Conservation (phyloP, 2,113 vertebrate species). For the Notarius quadriscutis region DNA sequence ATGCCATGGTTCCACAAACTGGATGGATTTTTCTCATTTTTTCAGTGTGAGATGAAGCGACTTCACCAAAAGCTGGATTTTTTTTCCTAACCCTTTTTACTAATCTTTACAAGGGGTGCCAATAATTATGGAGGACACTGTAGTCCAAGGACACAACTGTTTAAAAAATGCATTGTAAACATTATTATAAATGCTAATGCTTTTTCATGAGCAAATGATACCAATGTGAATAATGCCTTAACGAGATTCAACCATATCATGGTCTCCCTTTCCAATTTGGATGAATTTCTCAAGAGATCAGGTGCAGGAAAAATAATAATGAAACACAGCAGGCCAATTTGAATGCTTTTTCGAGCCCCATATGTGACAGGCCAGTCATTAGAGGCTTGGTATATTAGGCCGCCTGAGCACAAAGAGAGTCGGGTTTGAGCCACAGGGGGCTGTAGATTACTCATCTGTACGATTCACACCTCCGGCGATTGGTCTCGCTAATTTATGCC, state of each 20-base stretch:
- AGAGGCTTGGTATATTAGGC: conserved; percentile 16
- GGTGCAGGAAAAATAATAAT: not conserved
- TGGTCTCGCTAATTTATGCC: conserved; percentile 31
- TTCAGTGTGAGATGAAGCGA: too few relatives aligned
- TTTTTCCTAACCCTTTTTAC: too few relatives aligned
- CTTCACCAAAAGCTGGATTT: too few relatives aligned
- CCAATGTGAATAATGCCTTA: not conserved
- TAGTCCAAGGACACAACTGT: not conserved
- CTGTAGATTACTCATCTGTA: conserved; percentile 29
- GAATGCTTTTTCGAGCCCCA: not conserved
- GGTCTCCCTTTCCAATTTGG: not conserved
- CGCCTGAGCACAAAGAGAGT: not conserved
- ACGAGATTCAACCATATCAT: not conserved
- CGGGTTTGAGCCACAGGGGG: conserved; percentile 1
- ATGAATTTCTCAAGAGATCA: conserved; percentile 3
- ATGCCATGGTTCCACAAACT: too few relatives aligned
- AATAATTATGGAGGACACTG: too few relatives aligned
- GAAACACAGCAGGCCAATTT: not conserved
- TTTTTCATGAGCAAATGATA: not conserved
- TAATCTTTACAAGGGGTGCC: too few relatives aligned
- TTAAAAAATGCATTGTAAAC: not conserved
- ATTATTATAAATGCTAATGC: not conserved
- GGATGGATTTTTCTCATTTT: too few relatives aligned
- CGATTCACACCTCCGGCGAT: conserved; percentile 27
- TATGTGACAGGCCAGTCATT: conserved; percentile 17